Evolutionary conservation across 2,888 invertebrate species (phyloP).

Genomic region (Eupelmus urozonus): DNA sequence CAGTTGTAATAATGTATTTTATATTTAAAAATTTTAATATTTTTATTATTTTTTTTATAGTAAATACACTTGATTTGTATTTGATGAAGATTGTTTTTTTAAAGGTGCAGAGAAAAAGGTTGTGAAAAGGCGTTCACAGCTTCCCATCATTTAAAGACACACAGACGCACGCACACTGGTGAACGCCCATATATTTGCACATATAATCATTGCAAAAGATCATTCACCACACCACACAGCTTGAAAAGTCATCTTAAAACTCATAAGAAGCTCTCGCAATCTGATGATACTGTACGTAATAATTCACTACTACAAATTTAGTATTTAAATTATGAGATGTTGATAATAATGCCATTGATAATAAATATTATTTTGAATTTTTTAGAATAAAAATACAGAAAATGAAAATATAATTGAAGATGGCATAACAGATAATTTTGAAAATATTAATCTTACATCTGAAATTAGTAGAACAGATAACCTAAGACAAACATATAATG

Average conservation of each 20-base stretch:
- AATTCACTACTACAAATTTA: no score
- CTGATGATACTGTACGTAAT: constrained; percentile 68
- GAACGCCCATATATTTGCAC: constrained; percentile 88
- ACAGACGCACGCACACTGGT: constrained; percentile 90
- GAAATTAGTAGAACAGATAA: constrained; percentile 47
- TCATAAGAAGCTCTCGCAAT: constrained; percentile 80
- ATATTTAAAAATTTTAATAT: constrained; percentile 6
- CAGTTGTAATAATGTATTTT: background rate
- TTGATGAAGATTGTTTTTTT: constrained; percentile 43
- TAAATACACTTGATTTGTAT: constrained; percentile 5
- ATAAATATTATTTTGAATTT: constrained; percentile 1
- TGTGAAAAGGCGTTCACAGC: constrained; percentile 96
- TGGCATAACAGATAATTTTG: constrained; percentile 37
- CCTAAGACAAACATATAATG: constrained; percentile 35
- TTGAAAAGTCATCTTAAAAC: constrained; percentile 88
- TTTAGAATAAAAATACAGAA: constrained; percentile 52
- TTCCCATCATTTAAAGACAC: constrained; percentile 95
- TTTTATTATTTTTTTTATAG: background rate
- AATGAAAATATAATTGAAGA: constrained; percentile 33
- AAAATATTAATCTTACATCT: constrained; percentile 40
- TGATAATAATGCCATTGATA: background rate
- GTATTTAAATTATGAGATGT: constrained; percentile 4
- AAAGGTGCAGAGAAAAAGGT: constrained; percentile 88
- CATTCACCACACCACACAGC: constrained; percentile 92
- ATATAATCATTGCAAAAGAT: constrained; percentile 83